Conservation (phyloP, 1,140 invertebrate species). For the Drosophila arawakana region DNA sequence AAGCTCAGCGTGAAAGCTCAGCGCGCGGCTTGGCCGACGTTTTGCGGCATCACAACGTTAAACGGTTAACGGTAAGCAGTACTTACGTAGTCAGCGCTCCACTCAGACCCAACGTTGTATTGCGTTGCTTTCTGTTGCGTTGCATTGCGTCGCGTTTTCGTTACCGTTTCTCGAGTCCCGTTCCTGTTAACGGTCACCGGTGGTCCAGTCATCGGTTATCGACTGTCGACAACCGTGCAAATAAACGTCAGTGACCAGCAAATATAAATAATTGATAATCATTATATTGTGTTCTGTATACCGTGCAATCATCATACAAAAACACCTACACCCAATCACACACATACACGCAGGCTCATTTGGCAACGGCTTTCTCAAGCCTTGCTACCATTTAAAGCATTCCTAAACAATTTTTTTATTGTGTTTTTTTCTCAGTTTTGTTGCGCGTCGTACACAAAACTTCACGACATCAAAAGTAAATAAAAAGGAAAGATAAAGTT, state of each 20-base stretch:
- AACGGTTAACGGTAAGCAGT: constrained; percentile 47
- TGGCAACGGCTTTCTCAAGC: constrained; percentile 19
- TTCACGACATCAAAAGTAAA: constrained; percentile 16
- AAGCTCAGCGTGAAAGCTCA: constrained; percentile 24
- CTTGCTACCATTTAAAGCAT: background rate
- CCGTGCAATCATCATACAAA: constrained; percentile 1
- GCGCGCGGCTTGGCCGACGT: constrained; percentile 17
- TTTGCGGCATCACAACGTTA: constrained; percentile 8
- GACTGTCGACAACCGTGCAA: constrained; percentile 27
- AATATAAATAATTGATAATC: constrained; percentile 32
- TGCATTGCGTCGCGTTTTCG: constrained; percentile 15
- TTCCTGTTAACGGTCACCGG: background rate
- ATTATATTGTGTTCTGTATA: constrained; percentile 18
- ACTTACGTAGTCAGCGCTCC: constrained; percentile 30
- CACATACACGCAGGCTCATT: background rate
- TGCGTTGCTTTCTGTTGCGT: background rate
- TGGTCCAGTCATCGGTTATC: constrained; percentile 17
- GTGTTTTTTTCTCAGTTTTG: constrained; percentile 76
- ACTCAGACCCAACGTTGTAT: constrained; percentile 42
- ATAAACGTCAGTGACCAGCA: constrained; percentile 33
- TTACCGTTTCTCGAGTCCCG: background rate
- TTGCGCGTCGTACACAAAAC: constrained; percentile 45
- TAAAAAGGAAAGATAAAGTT: background rate
- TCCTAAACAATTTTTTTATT: constrained; percentile 60
- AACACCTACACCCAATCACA: constrained; percentile 8